Evolutionary conservation across 2,888 invertebrate species (phyloP).

Genomic region (Adela reaumurella): DNA sequence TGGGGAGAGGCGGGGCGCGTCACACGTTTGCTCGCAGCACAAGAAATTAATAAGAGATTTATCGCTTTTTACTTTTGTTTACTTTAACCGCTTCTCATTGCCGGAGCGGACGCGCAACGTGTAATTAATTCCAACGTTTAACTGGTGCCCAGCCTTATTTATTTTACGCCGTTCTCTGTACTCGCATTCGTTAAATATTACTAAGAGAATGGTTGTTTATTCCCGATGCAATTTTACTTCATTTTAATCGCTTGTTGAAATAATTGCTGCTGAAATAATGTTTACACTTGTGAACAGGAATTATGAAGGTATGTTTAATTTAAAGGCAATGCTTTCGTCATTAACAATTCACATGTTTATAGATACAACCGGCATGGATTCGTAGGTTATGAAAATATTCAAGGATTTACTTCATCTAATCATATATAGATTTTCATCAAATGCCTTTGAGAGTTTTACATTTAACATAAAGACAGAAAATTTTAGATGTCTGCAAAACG

Average conservation of each 20-base stretch:
- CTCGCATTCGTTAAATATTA: not conserved
- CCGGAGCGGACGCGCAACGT: conserved; percentile 12
- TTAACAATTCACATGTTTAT: too few relatives aligned
- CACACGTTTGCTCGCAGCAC: conserved; percentile 4
- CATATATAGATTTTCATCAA: too few relatives aligned
- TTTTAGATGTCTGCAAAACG: too few relatives aligned
- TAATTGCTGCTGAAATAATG: too few relatives aligned
- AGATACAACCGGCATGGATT: too few relatives aligned
- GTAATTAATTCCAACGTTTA: conserved; percentile 21
- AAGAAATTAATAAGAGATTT: conserved; percentile 9
- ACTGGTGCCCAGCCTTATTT: conserved; percentile 11
- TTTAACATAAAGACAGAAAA: too few relatives aligned
- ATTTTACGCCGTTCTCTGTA: conserved; percentile 3
- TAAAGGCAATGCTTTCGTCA: too few relatives aligned
- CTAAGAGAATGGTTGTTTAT: not conserved
- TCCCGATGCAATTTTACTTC: not conserved
- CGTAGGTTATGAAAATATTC: too few relatives aligned
- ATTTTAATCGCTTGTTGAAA: not conserved
- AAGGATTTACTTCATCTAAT: too few relatives aligned
- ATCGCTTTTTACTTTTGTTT: conserved; percentile 11
- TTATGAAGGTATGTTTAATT: too few relatives aligned
- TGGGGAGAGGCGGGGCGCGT: not conserved
- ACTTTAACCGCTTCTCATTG: conserved; percentile 7
- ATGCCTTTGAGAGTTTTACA: too few relatives aligned
- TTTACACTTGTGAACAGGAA: too few relatives aligned